A percentile compares a stretch with the other conserved stretches of the same genome.
phyloP scores from a whole-genome alignment of 1,140 invertebrate species.

The Lepidurus packardi region DNA sequence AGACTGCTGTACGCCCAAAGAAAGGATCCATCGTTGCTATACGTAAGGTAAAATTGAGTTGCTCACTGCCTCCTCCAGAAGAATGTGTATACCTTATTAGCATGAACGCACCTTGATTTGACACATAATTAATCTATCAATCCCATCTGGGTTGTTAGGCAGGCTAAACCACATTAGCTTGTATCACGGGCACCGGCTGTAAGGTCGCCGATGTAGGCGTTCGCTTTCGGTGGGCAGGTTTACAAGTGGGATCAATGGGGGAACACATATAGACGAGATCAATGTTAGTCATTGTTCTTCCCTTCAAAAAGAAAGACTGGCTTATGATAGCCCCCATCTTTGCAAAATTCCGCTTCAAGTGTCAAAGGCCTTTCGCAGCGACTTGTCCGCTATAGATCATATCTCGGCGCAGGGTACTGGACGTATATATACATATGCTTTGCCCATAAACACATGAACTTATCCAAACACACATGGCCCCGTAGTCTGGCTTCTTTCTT shows the following conservation, averaged over 20 bases:
- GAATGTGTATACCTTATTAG: not conserved
- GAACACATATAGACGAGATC: not conserved
- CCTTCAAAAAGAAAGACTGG: not conserved
- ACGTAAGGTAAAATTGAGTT: not conserved
- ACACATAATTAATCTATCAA: not conserved
- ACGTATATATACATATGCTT: slow-evolving; percentile 19
- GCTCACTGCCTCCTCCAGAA: not conserved
- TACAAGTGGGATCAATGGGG: slow-evolving; percentile 7
- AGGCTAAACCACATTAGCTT: not conserved
- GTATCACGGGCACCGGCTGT: not conserved
- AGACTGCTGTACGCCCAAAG: not conserved
- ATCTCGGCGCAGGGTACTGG: not conserved
- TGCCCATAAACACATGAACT: slow-evolving; percentile 10
- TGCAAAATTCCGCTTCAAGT: not conserved
- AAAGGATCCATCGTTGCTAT: not conserved
- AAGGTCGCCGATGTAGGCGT: not conserved
- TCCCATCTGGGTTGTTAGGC: slow-evolving; percentile 17
- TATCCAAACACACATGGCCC: slow-evolving; percentile 16
- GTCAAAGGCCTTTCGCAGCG: not conserved
- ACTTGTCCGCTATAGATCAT: not conserved
- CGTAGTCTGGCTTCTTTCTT: slow-evolving; percentile 13
- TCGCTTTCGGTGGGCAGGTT: slow-evolving; percentile 6
- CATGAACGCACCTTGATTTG: not conserved
- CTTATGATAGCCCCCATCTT: not conserved
- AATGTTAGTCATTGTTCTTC: not conserved